Evolutionary conservation across 1,140 invertebrate genomes (phyloP), one percentile per base, ranked within the genome.

Genomic region (Pinna nobilis): DNA sequence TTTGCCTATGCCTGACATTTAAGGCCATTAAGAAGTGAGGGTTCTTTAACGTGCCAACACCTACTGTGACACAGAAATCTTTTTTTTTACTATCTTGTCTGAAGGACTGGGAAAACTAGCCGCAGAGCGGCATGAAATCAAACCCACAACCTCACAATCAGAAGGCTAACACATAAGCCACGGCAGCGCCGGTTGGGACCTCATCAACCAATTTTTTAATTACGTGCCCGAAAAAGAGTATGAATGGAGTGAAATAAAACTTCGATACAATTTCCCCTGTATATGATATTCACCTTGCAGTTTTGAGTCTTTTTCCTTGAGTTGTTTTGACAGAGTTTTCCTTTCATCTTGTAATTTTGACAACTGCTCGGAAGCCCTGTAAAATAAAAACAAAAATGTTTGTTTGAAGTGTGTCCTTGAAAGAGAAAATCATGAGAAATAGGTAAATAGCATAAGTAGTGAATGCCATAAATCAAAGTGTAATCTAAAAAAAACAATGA

Each of bases 291-390:
- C 65, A 84, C 82, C 82, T 66, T 65, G 37, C 15, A 85, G 57
- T 67, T 82, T 82, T 18, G 66, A 63, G 23, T 80, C 82, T 55
- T 79, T 80, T 35, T 86, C 81, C 69, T 84, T 87, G 1, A 87
- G 66, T 30, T 80, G 74, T 49, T 72, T 80, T 1, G 77, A 70
- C 20, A 84, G 57, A 33, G 75, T 74, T 77, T 82, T 85, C n/a
- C 82, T 74, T 59, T 85, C 85, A 13, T 83, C 81, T 69, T 86
- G 82, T 30, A 85, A 47, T 50, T 80, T 78, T 9, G 64, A 67
- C 20, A 86, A 61, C 50, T 86, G 84, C 70, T 87, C 80, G 71
- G 79, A 79, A 1, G 84, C 78, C 15, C 85, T 87, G 63, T 33
- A 78, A 81, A 55, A 49, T 25, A 23, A 5, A 41, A 28, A 20